Evolutionary conservation across 2,888 invertebrate species (phyloP), one percentile per base, ranked within the genome.

Genomic region (Dolichopus griseipennis): DNA sequence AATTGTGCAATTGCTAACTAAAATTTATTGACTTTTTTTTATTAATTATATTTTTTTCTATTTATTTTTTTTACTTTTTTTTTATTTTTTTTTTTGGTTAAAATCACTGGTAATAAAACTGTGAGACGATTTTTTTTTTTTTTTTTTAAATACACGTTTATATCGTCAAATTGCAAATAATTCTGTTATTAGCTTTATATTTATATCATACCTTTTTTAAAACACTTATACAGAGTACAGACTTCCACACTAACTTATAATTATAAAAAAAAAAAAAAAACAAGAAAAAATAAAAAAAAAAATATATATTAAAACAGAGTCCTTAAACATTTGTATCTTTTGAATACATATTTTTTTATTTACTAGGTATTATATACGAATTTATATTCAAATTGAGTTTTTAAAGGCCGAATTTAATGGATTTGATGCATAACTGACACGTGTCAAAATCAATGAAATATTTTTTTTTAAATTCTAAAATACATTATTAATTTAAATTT

Each of bases 91-190:
- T 2, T 52, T 52, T 52, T 15, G 18, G 1, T 52, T 52, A 52
- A 52, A 52, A 52, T 52, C 9, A 52, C 52, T 41, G 15, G 15
- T 52, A 52, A 52, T 52, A 52, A 52, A 52, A 52, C 15, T 52
- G 18, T 15, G 52, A 52, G 52, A 52, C 52, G 52, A 52, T 52
- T 52, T 41, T n/a, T n/a, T n/a, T n/a, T n/a, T n/a, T n/a, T n/a
- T n/a, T n/a, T n/a, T n/a, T n/a, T 52, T 52, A 52, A 52, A 52
- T 52, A 52, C 52, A 52, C 52, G 52, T 52, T 52, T 52, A 52
- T 52, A 52, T 52, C 52, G 52, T 52, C 52, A 52, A 52, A 52
- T 52, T 52, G 52, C 52, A 52, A 52, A 52, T 52, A 52, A n/a
- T 52, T 52, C 18, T 52, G n/a, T n/a, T 52, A 52, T 52, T 18